Evolutionary conservation across 2,888 invertebrate genomes (phyloP).

Genomic region (Temnothorax unifasciatus): DNA sequence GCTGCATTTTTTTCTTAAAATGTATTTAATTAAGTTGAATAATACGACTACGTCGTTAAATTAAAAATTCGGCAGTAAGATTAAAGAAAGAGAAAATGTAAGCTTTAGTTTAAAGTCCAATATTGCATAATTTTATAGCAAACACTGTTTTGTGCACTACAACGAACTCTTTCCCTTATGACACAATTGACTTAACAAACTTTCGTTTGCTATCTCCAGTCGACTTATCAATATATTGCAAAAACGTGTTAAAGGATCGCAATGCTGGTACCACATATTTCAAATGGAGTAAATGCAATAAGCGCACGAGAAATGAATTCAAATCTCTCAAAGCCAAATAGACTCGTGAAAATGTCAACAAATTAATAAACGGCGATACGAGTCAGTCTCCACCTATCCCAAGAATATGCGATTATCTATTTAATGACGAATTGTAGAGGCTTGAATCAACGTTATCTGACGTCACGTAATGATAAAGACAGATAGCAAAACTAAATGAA

Average conservation of each 20-base stretch:
- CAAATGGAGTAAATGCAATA: not conserved
- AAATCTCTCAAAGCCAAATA: not conserved
- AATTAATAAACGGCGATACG: too few species aligned
- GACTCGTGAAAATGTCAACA: too few species aligned
- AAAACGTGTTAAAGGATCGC: not conserved
- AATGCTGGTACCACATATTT: slow-evolving; percentile 40
- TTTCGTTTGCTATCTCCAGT: slow-evolving; percentile 18
- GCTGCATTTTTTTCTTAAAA: not conserved
- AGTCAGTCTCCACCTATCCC: not conserved
- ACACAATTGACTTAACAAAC: slow-evolving; percentile 27
- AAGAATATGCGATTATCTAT: not conserved
- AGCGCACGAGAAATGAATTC: not conserved
- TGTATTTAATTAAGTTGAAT: not conserved
- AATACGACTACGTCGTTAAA: not conserved
- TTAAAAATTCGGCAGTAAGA: not conserved
- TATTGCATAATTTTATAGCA: not conserved
- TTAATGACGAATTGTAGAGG: not conserved
- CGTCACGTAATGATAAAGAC: not conserved
- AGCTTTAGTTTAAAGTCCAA: not conserved
- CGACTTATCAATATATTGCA: slow-evolving; percentile 30
- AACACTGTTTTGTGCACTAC: not conserved
- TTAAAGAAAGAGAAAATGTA: not conserved
- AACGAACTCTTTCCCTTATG: slow-evolving; percentile 7
- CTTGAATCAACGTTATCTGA: not conserved
- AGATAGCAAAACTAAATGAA: not conserved